These are phyloP conservation scores for Erebia ligea DNA, from an alignment of 2,888 invertebrate species.

Conservation along the genomic window DNA sequence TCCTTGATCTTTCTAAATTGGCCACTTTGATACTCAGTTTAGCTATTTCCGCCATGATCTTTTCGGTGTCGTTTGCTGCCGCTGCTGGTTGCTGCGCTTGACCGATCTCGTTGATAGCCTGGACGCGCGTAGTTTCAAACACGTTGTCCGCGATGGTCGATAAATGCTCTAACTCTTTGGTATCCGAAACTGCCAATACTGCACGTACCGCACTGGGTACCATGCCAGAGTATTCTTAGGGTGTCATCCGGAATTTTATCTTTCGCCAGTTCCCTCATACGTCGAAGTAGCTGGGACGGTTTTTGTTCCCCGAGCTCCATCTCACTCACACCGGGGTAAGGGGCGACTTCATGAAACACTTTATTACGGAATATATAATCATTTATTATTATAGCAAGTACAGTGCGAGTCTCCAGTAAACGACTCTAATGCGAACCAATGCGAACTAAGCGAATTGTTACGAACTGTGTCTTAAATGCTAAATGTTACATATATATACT, in stretches of 20 bases:
- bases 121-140: conserved; percentile 11
- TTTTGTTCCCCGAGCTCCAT: no score
- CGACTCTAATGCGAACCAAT: no score
- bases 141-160: conserved; percentile 17
- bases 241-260: not conserved
- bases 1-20: conserved; percentile 13
- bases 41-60: conserved; percentile 1
- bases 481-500: no score
- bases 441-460: no score
- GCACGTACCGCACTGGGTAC: conserved; percentile 12
- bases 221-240: conserved; percentile 5
- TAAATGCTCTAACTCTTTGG: conserved; percentile 5
- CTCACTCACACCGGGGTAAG: no score
- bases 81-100: not conserved
- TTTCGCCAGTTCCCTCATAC: not conserved
- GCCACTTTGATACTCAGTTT: not conserved
- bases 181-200: conserved; percentile 8
- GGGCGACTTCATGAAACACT: no score
- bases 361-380: no score
- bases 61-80: conserved; percentile 3
- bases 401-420: no score
- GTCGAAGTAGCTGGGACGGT: no score
- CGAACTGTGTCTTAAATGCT: no score
- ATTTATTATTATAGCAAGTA: no score
- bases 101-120: not conserved